A percentile compares a stretch with the other conserved stretches of the same genome.
Conservation (phyloP, 2,888 invertebrate genomes). For the Osmoderma eremita region DNA sequence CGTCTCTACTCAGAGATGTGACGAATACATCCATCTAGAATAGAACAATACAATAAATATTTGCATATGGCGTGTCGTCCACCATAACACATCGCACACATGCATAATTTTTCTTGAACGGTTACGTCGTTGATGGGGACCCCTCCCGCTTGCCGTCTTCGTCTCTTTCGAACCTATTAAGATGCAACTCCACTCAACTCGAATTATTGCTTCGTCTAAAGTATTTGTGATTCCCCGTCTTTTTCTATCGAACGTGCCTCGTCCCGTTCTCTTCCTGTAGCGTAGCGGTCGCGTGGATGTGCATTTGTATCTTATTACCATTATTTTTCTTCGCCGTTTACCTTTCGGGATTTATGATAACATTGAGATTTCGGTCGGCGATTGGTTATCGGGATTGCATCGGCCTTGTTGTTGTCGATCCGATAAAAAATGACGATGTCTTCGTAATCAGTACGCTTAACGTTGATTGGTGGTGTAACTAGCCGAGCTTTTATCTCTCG, state of each 20-base stretch:
- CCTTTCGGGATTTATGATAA: slow-evolving; percentile 17
- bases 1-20: slow-evolving; percentile 31
- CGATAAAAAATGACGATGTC: slow-evolving; percentile 24
- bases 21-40: slow-evolving; percentile 33
- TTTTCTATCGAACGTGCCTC: slow-evolving; percentile 22
- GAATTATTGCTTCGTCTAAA: slow-evolving; percentile 37
- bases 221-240: slow-evolving; percentile 28
- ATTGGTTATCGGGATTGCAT: slow-evolving; percentile 5
- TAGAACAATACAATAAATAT: slow-evolving; percentile 30
- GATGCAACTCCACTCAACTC: slow-evolving; percentile 31
- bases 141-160: slow-evolving; percentile 4
- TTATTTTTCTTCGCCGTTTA: slow-evolving; percentile 14
- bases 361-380: slow-evolving; percentile 29
- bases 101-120: not conserved
- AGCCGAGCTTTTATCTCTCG: slow-evolving; percentile 32
- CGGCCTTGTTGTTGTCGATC: not conserved
- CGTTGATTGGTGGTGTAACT: slow-evolving; percentile 36
- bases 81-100: not conserved
- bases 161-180: slow-evolving; percentile 11
- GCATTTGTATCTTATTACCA: slow-evolving; percentile 2
- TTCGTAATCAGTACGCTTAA: slow-evolving; percentile 23
- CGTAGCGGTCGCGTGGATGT: not conserved
- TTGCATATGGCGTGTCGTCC: slow-evolving; percentile 28
- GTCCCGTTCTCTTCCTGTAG: slow-evolving; percentile 24
- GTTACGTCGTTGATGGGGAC: not conserved